Conservation (phyloP, 2,113 vertebrate species). For the Pantherophis guttatus region DNA sequence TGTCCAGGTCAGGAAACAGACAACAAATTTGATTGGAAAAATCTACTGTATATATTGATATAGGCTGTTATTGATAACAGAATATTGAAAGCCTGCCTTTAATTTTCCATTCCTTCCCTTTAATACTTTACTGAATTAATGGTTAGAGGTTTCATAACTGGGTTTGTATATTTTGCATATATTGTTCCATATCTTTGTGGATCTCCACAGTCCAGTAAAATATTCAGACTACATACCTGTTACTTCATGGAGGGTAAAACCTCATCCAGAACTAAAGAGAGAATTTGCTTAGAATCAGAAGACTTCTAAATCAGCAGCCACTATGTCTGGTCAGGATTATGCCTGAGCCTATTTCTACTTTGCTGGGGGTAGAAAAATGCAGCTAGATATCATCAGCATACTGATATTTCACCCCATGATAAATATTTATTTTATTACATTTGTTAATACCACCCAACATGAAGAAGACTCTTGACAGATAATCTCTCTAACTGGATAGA, state of each 20-base stretch:
- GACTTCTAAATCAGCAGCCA: background rate
- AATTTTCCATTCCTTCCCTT: background rate
- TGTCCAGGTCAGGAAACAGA: background rate
- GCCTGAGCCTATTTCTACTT: background rate
- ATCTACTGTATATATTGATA: background rate
- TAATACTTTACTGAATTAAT: background rate
- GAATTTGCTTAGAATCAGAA: background rate
- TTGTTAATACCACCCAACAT: too few relatives aligned
- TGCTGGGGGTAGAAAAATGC: background rate
- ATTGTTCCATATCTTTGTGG: background rate
- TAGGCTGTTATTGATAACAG: background rate
- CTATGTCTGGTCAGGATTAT: background rate
- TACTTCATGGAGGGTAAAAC: background rate
- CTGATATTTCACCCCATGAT: background rate
- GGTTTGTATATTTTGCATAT: background rate
- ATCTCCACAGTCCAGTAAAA: background rate
- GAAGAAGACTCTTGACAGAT: too few relatives aligned
- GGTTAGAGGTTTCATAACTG: background rate
- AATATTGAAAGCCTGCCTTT: background rate
- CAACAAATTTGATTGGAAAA: background rate
- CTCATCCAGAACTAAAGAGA: background rate
- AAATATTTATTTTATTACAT: too few relatives aligned
- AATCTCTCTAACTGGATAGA: too few relatives aligned
- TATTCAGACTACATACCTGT: background rate
- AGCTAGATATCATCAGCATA: background rate